Conservation (phyloP, 2,888 invertebrate species). For the Drosophila trichaetosa region DNA sequence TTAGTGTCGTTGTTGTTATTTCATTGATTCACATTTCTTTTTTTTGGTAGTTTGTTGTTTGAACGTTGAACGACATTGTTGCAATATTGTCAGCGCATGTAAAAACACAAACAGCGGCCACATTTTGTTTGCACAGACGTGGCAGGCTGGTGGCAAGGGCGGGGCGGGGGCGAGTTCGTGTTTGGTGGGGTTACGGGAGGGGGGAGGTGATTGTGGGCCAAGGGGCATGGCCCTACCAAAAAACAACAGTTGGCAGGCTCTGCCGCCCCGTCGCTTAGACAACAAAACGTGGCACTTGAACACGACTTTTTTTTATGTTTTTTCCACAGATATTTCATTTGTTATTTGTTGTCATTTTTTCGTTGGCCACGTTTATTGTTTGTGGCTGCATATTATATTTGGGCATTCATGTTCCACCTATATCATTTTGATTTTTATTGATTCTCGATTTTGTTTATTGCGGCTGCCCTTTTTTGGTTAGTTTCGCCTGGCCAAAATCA, state of each 20-base stretch:
- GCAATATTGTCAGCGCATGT: constrained; percentile 79
- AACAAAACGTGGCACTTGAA: constrained; percentile 73
- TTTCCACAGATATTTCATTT: constrained; percentile 30
- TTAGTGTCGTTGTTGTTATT: constrained; percentile 29
- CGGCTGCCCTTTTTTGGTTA: constrained; percentile 70
- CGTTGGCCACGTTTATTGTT: constrained; percentile 72
- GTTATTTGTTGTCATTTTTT: constrained; percentile 38
- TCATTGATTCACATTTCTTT: constrained; percentile 13
- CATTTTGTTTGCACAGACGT: constrained; percentile 72
- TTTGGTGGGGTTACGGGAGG: neutral
- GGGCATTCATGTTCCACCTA: constrained; percentile 76
- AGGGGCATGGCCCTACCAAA: constrained; percentile 67
- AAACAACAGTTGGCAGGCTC: constrained; percentile 31
- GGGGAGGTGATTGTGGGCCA: constrained; percentile 23
- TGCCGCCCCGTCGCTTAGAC: constrained; percentile 61
- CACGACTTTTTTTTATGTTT: constrained; percentile 63
- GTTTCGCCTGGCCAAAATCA: constrained; percentile 47
- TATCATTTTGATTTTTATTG: constrained; percentile 64
- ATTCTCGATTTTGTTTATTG: constrained; percentile 73
- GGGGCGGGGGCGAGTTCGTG: neutral
- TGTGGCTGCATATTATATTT: constrained; percentile 76
- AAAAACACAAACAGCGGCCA: constrained; percentile 59
- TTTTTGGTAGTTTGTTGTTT: constrained; percentile 55
- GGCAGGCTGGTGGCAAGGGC: constrained; percentile 3
- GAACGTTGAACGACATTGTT: constrained; percentile 63